Evolutionary conservation across 2,113 vertebrate species (phyloP).

Genomic region (Gymnarchus niloticus): DNA sequence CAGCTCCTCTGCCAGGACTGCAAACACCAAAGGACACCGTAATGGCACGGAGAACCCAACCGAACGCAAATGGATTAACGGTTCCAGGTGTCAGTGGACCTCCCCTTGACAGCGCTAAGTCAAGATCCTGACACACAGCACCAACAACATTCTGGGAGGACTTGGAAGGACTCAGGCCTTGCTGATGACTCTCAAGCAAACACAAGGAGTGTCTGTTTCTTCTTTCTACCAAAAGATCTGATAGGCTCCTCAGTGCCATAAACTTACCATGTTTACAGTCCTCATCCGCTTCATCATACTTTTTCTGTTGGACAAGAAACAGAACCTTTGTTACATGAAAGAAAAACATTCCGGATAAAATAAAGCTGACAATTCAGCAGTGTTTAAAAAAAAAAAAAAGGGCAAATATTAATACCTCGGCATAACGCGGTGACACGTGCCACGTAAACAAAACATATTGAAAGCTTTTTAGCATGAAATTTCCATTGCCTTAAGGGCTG

Average conservation of each 20-base stretch:
- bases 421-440: background rate
- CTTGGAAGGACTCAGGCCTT: background rate
- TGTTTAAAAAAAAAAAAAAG: background rate
- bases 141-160: background rate
- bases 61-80: background rate
- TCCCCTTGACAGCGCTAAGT: background rate
- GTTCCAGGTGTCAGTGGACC: background rate
- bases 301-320: conserved; percentile 77
- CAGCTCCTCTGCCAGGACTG: conserved; percentile 87
- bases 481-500: background rate
- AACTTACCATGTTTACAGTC: conserved; percentile 94
- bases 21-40: conserved; percentile 15
- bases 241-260: background rate
- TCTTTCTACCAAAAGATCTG: background rate
- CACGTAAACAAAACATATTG: background rate
- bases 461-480: background rate
- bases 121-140: background rate
- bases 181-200: background rate
- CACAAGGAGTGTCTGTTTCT: background rate
- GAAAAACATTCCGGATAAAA: background rate
- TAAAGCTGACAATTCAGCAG: background rate
- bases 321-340: conserved; percentile 21
- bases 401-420: background rate
- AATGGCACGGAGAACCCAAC: conserved; percentile 22
- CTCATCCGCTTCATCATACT: conserved; percentile 97